These are phyloP conservation scores for Nothoprocta pentlandii DNA, from an alignment of 2,113 vertebrate genomes.

Conservation along the genomic window DNA sequence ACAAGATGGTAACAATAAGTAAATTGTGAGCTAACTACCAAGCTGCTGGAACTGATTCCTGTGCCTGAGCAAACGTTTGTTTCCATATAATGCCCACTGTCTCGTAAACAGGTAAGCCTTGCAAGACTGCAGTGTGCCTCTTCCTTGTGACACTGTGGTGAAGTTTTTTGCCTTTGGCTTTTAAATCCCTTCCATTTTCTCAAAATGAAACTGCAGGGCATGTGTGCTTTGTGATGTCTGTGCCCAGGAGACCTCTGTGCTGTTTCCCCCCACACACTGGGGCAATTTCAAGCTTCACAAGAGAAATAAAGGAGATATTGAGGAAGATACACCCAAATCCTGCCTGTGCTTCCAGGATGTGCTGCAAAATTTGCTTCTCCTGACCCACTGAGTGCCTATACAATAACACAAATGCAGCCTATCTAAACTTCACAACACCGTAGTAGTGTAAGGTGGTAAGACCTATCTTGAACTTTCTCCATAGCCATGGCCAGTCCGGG, in stretches of 20 bases:
- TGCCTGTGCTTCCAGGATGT: neutral
- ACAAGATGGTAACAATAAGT: neutral
- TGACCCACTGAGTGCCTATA: neutral
- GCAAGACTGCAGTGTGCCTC: rapidly evolving
- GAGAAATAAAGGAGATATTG: neutral
- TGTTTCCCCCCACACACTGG: neutral
- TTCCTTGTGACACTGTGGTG: no score
- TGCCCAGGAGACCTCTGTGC: neutral
- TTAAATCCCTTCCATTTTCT: neutral
- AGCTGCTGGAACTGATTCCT: neutral
- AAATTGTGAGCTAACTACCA: neutral
- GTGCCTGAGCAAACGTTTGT: neutral
- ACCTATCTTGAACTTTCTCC: neutral
- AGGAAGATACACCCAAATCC: neutral
- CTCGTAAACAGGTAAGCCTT: rapidly evolving
- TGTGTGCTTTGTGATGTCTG: neutral
- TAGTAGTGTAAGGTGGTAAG: neutral
- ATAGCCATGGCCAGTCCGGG: slow-evolving; percentile 91
- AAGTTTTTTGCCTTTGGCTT: neutral
- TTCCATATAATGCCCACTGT: neutral
- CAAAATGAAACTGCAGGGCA: neutral
- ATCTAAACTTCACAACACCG: neutral
- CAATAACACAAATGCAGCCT: neutral
- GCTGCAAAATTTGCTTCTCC: neutral
- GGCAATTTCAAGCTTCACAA: neutral